A percentile compares a stretch with the other conserved stretches of the same genome.
Conservation (phyloP, 2,113 vertebrate species). For the Trochalopteron elliotii region DNA sequence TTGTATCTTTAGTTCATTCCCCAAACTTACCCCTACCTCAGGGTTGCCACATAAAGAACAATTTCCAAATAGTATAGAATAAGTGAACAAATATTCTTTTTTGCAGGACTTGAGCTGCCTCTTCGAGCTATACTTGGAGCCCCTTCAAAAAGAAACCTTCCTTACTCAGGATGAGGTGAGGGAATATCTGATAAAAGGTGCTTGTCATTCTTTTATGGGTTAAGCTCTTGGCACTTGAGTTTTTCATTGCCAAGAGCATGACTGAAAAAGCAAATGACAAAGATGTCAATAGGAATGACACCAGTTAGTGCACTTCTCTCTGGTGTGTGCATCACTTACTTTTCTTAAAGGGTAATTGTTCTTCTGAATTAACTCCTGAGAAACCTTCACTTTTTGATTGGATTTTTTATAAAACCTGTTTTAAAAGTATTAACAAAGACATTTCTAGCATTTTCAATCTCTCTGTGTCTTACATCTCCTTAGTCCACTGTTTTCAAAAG, state of each 20-base stretch:
- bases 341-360: not conserved
- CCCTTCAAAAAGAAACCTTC: conserved; percentile 93
- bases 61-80: not conserved
- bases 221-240: not conserved
- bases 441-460: not conserved
- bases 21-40: not conserved
- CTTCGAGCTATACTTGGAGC: conserved; percentile 94
- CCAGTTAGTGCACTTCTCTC: not conserved
- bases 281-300: not conserved
- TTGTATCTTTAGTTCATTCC: not conserved
- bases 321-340: not conserved
- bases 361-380: not conserved
- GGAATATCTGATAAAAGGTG: not conserved
- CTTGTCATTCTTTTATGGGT: not conserved
- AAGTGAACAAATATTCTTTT: not conserved
- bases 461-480: not conserved
- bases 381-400: not conserved
- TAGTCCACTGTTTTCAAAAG: not conserved
- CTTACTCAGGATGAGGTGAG: conserved; percentile 94
- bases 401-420: not conserved
- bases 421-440: not conserved
- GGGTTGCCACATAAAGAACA: not conserved
- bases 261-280: not conserved
- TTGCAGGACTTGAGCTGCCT: conserved; percentile 90
- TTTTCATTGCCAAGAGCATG: not conserved